These are phyloP conservation scores for Mareca penelope DNA, from an alignment of 2,797 vertebrate genomes.

Conservation along the genomic window DNA sequence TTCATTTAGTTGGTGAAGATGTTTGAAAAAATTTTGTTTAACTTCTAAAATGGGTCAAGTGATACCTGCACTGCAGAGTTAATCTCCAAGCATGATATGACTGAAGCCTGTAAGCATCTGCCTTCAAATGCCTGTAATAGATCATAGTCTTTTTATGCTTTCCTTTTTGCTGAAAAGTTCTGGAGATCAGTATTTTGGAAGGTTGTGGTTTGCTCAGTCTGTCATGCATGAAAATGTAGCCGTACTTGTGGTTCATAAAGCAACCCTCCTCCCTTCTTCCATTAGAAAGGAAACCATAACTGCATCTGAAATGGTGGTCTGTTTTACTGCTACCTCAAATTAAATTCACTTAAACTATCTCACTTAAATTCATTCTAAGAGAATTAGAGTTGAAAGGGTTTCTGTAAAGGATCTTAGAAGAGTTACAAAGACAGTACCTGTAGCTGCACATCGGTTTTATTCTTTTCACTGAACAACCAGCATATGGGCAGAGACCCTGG, in stretches of 20 bases:
- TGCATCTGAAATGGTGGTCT: neutral
- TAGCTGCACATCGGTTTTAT: neutral
- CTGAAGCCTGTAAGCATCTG: neutral
- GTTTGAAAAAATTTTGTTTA: neutral
- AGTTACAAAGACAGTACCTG: neutral
- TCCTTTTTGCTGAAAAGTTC: neutral
- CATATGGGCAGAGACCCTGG: neutral
- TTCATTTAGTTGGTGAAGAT: neutral
- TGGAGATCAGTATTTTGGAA: neutral
- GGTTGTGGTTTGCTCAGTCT: neutral
- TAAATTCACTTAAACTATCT: neutral
- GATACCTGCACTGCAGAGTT: neutral
- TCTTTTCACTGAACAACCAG: neutral
- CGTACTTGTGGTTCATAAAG: neutral
- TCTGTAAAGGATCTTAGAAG: neutral
- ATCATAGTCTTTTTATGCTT: neutral
- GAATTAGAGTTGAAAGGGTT: neutral
- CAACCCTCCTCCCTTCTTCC: neutral
- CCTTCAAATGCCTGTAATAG: neutral
- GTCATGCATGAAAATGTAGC: neutral
- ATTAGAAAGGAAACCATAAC: neutral
- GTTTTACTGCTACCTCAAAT: neutral
- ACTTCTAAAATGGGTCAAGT: neutral
- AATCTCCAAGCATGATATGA: neutral
- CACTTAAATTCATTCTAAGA: neutral